A percentile compares a stretch with the other conserved stretches of the same genome.
These are phyloP conservation scores for Protosalanx chinensis DNA, from an alignment of 2,797 vertebrate genomes.

Conservation along the genomic window DNA sequence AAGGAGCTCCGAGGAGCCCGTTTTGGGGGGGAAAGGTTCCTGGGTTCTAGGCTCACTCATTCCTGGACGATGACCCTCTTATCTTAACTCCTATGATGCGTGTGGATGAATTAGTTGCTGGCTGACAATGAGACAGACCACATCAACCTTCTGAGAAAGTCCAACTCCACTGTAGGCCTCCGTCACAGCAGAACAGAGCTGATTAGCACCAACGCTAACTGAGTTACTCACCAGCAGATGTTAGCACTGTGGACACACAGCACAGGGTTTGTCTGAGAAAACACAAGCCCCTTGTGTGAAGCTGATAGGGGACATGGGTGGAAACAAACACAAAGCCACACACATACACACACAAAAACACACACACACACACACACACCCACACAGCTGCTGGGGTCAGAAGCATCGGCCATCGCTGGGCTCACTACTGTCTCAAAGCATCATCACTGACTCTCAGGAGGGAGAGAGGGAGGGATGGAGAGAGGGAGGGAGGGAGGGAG, in stretches of 20 bases:
- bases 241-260: slow-evolving; percentile 17
- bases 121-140: no score
- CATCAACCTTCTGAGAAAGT: no score
- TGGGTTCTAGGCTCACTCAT: no score
- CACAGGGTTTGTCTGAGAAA: slow-evolving; percentile 36
- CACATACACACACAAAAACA: neutral
- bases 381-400: slow-evolving; percentile 37
- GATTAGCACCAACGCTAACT: slow-evolving; percentile 1
- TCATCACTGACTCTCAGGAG: slow-evolving; percentile 49
- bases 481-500: neutral
- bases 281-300: slow-evolving; percentile 20
- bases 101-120: no score
- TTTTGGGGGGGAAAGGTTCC: no score
- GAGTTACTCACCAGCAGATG: slow-evolving; percentile 29
- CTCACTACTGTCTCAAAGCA: slow-evolving; percentile 51
- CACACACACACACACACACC: neutral
- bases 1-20: no score
- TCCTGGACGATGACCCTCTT: no score
- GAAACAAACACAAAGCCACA: neutral
- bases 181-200: neutral
- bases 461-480: slow-evolving; percentile 52
- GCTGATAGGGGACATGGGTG: neutral
- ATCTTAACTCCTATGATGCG: no score
- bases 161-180: neutral
- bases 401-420: slow-evolving; percentile 44